Percentiles rank a stretch among this genome's conserved stretches.
These are phyloP conservation scores for Oreortyx pictus DNA, from an alignment of 2,797 vertebrate species.

Conservation along the genomic window DNA sequence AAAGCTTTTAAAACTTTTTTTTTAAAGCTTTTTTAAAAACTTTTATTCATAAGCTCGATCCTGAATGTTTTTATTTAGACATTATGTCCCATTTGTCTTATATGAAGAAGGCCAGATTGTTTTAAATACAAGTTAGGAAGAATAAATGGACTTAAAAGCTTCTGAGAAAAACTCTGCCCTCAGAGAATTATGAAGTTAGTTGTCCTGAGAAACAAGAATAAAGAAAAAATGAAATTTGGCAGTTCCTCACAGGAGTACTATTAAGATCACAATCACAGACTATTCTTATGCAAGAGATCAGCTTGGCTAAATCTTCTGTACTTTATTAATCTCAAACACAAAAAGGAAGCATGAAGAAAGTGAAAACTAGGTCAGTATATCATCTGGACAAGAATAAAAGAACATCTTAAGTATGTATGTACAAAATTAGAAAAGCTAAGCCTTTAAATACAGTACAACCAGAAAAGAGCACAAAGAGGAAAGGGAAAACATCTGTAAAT, in stretches of 20 bases:
- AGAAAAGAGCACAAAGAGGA: background rate
- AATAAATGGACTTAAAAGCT: conserved; percentile 55
- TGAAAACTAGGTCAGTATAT: conserved; percentile 67
- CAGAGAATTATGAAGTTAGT: conserved; percentile 68
- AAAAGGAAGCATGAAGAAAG: conserved; percentile 42
- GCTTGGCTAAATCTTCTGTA: conserved; percentile 51
- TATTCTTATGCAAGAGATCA: conserved; percentile 62
- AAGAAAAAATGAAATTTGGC: conserved; percentile 59
- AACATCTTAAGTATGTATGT: background rate
- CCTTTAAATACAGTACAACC: background rate
- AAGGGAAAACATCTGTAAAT: conserved; percentile 39
- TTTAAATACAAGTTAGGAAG: conserved; percentile 60
- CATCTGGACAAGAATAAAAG: conserved; percentile 62
- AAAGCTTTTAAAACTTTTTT: too few species aligned
- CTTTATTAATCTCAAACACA: conserved; percentile 65
- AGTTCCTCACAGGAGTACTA: conserved; percentile 51
- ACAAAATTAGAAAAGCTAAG: conserved; percentile 39
- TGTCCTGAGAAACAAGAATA: conserved; percentile 45
- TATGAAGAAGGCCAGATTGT: conserved; percentile 30
- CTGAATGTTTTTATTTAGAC: conserved; percentile 33
- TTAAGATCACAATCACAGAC: conserved; percentile 59
- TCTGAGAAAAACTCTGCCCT: conserved; percentile 43
- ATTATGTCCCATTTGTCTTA: conserved; percentile 23
- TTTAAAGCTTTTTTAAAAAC: too few species aligned
- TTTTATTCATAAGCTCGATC: background rate